Base-by-base conservation (phyloP, 2,888 invertebrate species). In the Dynastes maya region DNA sequence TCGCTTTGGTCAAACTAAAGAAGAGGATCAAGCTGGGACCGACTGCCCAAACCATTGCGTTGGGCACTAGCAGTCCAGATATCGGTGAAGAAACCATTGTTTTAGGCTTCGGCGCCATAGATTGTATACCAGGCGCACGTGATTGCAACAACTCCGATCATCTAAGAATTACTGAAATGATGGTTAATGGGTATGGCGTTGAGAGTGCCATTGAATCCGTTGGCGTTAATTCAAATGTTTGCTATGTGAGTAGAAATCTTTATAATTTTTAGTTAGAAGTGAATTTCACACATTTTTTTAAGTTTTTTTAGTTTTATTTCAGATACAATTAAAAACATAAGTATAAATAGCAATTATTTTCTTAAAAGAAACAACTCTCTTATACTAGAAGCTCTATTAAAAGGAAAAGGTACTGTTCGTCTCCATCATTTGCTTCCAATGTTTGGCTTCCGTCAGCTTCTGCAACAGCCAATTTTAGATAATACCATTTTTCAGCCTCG, bases 1-100 rank as follows among this genome's bases (percentile, higher is more conserved):
- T 67, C 29, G 67, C 16, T 49, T 67, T 67, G 49, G 49, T 67
- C 11, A 67, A 16, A 67, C 11, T 67, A 1, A 49, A 45, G 16
- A 49, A 67, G n/a, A 27, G 49, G 9, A 22, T 67, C 49, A n/a
- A 22, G 22, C 22, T 67, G 16, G 49, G 67, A 1, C 49, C 45
- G 6, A 67, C 45, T 3, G 67, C 16, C 11, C 27, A 49, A 9
- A 16, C 8, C 22, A 45, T 67, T 45, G 22, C 67, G 1, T 49
- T 67, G 6, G 67, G 16, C 8, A 22, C 16, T 1, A 8, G 49
- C 11, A 49, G 4, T 27, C 67, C 67, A 49, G 16, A 11, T 13
- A 49, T 67, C 32, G 67, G 49, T 1, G 67, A 67, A 5, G 27
- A 67, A 67, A 13, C 27, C 4, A 27, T 22, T 4, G 16, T 67